Evolutionary conservation across 2,797 vertebrate genomes (phyloP).

Genomic region (Centropyge bicolor): DNA sequence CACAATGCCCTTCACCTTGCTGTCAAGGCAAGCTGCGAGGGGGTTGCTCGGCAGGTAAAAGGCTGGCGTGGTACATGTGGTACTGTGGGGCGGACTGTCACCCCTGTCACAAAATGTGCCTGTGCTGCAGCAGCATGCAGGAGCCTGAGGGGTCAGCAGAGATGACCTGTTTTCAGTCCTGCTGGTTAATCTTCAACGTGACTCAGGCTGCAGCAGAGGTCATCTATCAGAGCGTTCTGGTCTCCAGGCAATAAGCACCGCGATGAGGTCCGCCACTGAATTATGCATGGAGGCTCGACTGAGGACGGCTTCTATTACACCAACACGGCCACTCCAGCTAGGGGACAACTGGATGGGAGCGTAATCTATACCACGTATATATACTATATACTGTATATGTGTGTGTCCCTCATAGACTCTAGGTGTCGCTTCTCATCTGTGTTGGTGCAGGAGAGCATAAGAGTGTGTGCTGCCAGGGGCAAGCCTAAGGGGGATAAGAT

Average conservation of each 20-base stretch:
- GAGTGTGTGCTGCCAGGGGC: constrained; percentile 32
- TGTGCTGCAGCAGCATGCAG: constrained; percentile 31
- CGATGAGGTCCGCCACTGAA: constrained; percentile 63
- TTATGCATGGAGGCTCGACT: constrained; percentile 69
- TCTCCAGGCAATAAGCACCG: constrained; percentile 66
- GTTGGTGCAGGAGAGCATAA: background rate
- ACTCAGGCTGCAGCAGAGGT: constrained; percentile 67
- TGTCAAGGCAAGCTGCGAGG: background rate
- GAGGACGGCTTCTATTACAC: constrained; percentile 55
- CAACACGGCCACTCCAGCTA: constrained; percentile 22
- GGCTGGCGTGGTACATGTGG: constrained; percentile 24
- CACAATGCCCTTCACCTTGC: constrained; percentile 49
- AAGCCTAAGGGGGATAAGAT: constrained; percentile 18
- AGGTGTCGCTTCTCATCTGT: constrained; percentile 37
- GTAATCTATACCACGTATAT: constrained; percentile 9
- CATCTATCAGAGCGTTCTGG: constrained; percentile 60
- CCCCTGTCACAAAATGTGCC: constrained; percentile 38
- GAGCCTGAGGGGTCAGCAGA: constrained; percentile 53
- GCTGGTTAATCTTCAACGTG: constrained; percentile 60
- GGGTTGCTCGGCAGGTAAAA: background rate
- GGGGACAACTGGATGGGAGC: constrained; percentile 31
- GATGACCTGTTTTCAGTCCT: constrained; percentile 56
- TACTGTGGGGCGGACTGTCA: constrained; percentile 29
- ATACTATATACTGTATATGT: background rate
- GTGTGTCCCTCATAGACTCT: too few relatives aligned